Percentiles rank a stretch among this genome's conserved stretches.
Evolutionary conservation across 2,888 invertebrate species (phyloP).

Genomic region (Thymelicus lineola): DNA sequence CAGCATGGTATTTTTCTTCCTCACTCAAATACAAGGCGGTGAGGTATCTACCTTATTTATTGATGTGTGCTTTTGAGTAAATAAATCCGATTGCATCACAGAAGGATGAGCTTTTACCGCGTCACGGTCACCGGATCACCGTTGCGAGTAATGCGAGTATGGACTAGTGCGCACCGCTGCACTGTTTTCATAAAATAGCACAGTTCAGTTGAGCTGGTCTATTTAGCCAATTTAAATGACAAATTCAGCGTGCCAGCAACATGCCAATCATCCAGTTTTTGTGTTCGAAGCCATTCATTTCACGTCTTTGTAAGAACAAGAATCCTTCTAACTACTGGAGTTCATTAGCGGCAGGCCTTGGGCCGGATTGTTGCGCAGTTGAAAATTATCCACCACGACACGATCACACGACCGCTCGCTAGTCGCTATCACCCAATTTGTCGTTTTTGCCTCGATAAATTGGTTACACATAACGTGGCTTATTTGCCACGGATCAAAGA

Average conservation of each 20-base stretch:
- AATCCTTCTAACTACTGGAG: conserved; percentile 28
- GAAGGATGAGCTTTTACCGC: no score
- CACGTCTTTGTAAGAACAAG: not conserved
- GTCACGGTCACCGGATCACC: no score
- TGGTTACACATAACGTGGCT: not conserved
- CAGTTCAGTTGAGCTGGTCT: not conserved
- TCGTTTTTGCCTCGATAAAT: not conserved
- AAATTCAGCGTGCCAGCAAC: not conserved
- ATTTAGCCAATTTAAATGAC: not conserved
- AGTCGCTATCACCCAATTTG: not conserved
- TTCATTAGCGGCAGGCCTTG: conserved; percentile 27
- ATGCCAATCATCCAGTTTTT: not conserved
- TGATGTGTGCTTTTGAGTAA: no score
- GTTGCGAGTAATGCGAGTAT: no score
- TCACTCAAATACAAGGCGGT: no score
- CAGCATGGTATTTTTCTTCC: no score
- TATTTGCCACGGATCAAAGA: not conserved
- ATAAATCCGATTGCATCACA: no score
- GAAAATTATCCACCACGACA: conserved; percentile 1
- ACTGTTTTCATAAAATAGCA: no score
- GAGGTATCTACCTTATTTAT: no score
- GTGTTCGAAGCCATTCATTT: conserved; percentile 1
- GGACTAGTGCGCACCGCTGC: no score
- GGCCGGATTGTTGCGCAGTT: conserved; percentile 23
- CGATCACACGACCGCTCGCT: not conserved